Evolutionary conservation across 2,797 vertebrate genomes (phyloP).

Genomic region (Pagetopsis macropterus): DNA sequence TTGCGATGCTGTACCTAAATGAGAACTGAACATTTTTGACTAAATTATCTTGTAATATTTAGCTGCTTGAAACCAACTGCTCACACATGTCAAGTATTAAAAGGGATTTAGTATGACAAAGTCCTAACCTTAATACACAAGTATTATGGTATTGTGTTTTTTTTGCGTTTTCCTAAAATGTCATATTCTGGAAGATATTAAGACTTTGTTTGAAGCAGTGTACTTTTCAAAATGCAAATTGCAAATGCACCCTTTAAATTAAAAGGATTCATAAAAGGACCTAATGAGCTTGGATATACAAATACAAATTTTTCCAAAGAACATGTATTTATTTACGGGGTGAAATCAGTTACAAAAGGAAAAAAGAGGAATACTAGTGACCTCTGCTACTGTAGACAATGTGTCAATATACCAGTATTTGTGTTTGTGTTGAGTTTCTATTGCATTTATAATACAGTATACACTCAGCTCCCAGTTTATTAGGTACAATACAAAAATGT

Average conservation of each 20-base stretch:
- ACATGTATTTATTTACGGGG: neutral
- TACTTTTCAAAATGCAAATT: neutral
- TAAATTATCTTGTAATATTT: neutral
- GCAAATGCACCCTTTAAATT: neutral
- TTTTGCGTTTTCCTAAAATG: neutral
- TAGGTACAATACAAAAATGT: neutral
- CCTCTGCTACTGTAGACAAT: neutral
- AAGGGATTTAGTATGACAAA: neutral
- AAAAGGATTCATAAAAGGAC: neutral
- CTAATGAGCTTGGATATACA: neutral
- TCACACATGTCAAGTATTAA: neutral
- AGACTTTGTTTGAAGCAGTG: accelerated
- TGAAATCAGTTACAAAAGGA: neutral
- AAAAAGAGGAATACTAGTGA: neutral
- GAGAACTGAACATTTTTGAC: neutral
- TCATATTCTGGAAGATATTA: neutral
- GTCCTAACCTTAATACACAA: neutral
- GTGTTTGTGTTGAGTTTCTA: neutral
- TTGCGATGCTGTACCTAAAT: neutral
- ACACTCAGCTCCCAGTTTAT: neutral
- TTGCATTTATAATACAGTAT: neutral
- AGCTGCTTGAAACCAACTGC: neutral
- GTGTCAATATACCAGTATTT: neutral
- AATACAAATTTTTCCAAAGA: neutral
- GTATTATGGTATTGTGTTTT: neutral